Percentiles rank a stretch among this genome's conserved stretches.
phyloP scores from a whole-genome alignment of 2,797 vertebrate genomes.

The Malurus splendens region DNA sequence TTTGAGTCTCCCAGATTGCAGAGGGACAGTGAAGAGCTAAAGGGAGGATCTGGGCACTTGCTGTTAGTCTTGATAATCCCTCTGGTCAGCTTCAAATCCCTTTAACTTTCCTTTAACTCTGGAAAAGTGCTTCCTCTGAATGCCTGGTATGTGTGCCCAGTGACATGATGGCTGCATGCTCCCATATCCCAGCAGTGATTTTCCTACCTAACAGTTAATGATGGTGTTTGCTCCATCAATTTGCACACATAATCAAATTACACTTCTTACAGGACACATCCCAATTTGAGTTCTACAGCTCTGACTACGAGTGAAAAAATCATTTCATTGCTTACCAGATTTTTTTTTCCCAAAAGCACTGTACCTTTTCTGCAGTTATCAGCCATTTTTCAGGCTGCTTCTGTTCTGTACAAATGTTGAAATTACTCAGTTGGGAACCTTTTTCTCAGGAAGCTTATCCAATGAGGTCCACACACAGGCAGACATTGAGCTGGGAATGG shows the following conservation, averaged over 20 bases:
- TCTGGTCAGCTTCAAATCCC: not conserved
- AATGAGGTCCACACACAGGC: accelerated
- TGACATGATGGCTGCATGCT: accelerated
- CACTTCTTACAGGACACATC: not conserved
- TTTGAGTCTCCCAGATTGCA: not conserved
- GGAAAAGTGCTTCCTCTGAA: not conserved
- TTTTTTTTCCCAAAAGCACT: not conserved
- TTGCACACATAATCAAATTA: not conserved
- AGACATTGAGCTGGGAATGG: accelerated
- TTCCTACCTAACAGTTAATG: not conserved
- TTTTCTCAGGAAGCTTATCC: not conserved
- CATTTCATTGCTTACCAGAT: not conserved
- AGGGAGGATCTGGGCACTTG: not conserved
- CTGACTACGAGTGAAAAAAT: not conserved
- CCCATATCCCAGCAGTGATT: not conserved
- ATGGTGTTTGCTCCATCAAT: not conserved
- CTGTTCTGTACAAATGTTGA: not conserved
- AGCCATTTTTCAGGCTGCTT: not conserved
- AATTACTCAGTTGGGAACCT: accelerated
- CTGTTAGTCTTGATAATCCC: not conserved
- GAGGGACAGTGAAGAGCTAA: not conserved
- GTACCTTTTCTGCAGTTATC: not conserved
- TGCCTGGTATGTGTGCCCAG: too few species aligned
- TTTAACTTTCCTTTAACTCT: not conserved
- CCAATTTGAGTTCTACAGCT: not conserved